Evolutionary conservation across 2,797 vertebrate genomes (phyloP), one percentile per base, ranked within the genome.

Genomic region (Octomys mimax): DNA sequence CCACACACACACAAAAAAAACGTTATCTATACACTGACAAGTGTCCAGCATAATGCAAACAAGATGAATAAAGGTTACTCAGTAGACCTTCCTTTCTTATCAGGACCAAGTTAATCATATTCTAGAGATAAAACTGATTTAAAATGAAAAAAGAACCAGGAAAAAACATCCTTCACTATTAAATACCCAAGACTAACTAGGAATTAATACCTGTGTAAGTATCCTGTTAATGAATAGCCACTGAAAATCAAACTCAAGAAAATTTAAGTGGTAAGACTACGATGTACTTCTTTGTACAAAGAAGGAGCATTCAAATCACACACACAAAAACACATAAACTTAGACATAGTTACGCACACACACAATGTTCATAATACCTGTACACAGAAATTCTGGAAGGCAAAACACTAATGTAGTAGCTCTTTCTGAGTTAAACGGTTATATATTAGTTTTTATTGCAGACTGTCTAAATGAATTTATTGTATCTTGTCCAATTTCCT

Each of bases 191-290:
- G 73, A 95, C 49, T 61, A 6, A 62, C 8, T 36, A 24, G 36
- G 36, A 92, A 1, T 46, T 52, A 73, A 89, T 18, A 77, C 24
- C 28, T 85, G 24, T 80, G 8, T 54, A 93, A n/a, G 52, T 64
- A 81, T n/a, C 9, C n/a, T 95, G 49, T 81, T 96, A 96, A 95
- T 9, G 19, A 93, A 79, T 31, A 81, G n/a, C n/a, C 66, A 57
- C 31, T 92, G 33, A 92, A 26, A 92, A 42, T 54, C 78, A 66
- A 88, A 95, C 31, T 71, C 36, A 73, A 87, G 54, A 83, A 77
- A 88, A 28, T 54, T 77, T 26, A 95, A 87, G 71, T 57, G 21
- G 11, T 57, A 62, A 79, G 14, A 71, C 42, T 77, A 77, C 71
- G 36, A 1, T 22, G 2, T 12, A 12, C 42, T 42, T 42, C 42